Conservation (phyloP, 2,888 invertebrate genomes). For the Leucania comma region DNA sequence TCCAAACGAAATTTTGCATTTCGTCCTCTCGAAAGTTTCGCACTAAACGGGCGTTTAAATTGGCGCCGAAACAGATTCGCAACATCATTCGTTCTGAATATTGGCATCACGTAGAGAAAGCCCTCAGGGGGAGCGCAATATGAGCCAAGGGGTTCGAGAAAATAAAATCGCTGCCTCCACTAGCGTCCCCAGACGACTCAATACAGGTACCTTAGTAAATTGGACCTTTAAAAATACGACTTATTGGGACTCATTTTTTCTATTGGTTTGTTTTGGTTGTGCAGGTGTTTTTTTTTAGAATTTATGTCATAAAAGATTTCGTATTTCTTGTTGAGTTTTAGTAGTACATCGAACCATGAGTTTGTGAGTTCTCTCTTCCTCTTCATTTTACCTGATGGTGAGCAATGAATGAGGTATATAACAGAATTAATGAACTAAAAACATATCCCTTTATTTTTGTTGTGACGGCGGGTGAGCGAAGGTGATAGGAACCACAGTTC, state of each 20-base stretch:
- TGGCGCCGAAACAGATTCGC: constrained; percentile 84
- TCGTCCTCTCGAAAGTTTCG: constrained; percentile 72
- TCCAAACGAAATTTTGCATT: constrained; percentile 75
- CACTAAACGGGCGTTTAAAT: constrained; percentile 79
- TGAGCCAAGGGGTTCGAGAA: constrained; percentile 77
- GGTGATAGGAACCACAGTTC: too few species aligned
- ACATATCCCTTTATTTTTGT: too few species aligned
- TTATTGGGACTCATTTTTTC: constrained; percentile 60
- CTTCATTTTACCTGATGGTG: too few species aligned
- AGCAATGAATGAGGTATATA: too few species aligned
- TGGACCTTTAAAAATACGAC: constrained; percentile 79
- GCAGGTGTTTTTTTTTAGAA: constrained; percentile 2
- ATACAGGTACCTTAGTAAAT: constrained; percentile 85
- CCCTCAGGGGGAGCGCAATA: constrained; percentile 85
- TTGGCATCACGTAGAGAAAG: constrained; percentile 86
- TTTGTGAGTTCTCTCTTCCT: too few species aligned
- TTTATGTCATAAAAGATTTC: neutral
- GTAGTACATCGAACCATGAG: too few species aligned
- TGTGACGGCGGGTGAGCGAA: too few species aligned
- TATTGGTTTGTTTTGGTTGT: constrained; percentile 46
- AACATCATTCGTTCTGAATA: constrained; percentile 88
- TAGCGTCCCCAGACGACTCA: constrained; percentile 84
- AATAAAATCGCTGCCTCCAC: constrained; percentile 85
- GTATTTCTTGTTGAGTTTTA: too few species aligned
- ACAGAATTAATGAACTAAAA: too few species aligned